Conservation (phyloP, 2,797 vertebrate species). For the Agapornis canus region DNA sequence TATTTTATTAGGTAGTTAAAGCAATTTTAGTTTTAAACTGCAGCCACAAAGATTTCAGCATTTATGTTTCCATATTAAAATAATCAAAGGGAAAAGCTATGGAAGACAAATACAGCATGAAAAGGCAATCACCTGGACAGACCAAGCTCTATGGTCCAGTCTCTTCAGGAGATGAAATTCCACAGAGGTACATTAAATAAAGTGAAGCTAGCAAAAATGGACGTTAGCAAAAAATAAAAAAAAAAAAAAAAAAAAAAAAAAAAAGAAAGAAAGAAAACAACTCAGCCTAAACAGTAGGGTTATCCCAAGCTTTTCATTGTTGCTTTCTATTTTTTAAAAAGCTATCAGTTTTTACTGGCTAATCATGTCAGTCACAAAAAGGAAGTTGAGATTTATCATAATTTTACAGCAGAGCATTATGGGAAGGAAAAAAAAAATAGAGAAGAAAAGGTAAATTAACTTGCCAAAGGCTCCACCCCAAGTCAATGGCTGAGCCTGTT, state of each 20-base stretch:
- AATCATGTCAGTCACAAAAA: background rate
- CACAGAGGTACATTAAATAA: background rate
- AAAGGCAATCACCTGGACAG: background rate
- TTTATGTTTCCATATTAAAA: background rate
- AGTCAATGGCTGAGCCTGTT: background rate
- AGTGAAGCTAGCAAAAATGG: background rate
- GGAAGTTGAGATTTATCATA: background rate
- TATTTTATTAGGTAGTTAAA: background rate
- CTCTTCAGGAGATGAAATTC: background rate
- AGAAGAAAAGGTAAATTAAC: background rate
- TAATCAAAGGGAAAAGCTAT: background rate
- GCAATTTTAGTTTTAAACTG: background rate
- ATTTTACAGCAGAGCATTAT: background rate
- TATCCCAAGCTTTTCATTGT: background rate
- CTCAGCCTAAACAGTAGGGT: background rate
- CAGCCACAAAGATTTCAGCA: background rate
- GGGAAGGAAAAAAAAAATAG: background rate
- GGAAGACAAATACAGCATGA: background rate
- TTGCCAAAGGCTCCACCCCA: background rate
- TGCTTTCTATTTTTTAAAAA: background rate
- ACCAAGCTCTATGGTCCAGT: background rate
- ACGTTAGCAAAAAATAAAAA: background rate
- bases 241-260: accelerated
- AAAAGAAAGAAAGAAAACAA: background rate
- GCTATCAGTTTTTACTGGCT: background rate